Percentiles rank a stretch among this genome's conserved stretches.
These are phyloP conservation scores for Digitonthophagus gazella DNA, from an alignment of 2,888 invertebrate species.

Conservation along the genomic window DNA sequence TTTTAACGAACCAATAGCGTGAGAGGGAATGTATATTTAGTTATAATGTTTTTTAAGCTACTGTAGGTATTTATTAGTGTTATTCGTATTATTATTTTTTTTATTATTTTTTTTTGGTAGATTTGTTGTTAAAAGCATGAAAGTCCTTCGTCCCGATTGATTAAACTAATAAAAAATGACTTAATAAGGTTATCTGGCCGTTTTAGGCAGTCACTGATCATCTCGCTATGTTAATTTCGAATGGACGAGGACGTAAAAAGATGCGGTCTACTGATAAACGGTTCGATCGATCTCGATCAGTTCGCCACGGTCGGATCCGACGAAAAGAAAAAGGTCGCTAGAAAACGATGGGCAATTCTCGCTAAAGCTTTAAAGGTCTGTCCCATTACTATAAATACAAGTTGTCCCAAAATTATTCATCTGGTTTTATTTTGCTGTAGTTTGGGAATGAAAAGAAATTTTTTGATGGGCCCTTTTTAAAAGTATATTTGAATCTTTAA, in stretches of 20 bases:
- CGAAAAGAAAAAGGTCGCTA: slow-evolving; percentile 57
- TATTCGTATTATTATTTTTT: background rate
- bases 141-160: slow-evolving; percentile 37
- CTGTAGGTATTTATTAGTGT: background rate
- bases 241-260: slow-evolving; percentile 50
- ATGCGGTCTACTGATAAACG: slow-evolving; percentile 43
- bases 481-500: too few species aligned
- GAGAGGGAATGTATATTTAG: too few species aligned
- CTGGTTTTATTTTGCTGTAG: too few species aligned
- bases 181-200: slow-evolving; percentile 36
- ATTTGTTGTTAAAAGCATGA: slow-evolving; percentile 42
- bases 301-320: slow-evolving; percentile 42
- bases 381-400: slow-evolving; percentile 50
- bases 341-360: slow-evolving; percentile 68
- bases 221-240: slow-evolving; percentile 42
- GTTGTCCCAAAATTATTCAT: background rate
- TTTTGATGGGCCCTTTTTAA: too few species aligned
- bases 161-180: too few species aligned
- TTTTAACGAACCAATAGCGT: too few species aligned
- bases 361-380: slow-evolving; percentile 62
- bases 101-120: background rate
- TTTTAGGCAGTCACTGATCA: slow-evolving; percentile 39
- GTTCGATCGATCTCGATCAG: slow-evolving; percentile 45
- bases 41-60: background rate
- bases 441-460: background rate